Percentiles rank a stretch among this genome's conserved stretches.
phyloP scores from a whole-genome alignment of 2,888 invertebrate species.

The Drosophila infuscata region DNA sequence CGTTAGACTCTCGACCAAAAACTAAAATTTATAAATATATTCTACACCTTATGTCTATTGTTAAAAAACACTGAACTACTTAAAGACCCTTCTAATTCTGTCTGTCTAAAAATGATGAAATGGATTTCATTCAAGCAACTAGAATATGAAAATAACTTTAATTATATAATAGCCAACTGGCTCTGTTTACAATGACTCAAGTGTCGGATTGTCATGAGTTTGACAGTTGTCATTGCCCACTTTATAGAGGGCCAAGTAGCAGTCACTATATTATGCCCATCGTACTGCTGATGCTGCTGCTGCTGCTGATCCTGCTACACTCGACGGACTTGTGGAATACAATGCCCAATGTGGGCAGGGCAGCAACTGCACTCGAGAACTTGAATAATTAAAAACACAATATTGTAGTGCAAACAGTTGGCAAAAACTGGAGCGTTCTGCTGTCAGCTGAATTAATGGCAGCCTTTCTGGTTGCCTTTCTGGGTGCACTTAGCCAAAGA shows the following conservation, averaged over 20 bases:
- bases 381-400: conserved; percentile 74
- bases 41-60: not conserved
- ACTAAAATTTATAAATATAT: not conserved
- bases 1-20: not conserved
- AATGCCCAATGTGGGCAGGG: conserved; percentile 34
- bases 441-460: conserved; percentile 37
- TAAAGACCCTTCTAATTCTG: not conserved
- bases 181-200: conserved; percentile 14
- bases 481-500: conserved; percentile 68
- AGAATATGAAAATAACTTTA: conserved; percentile 5
- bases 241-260: conserved; percentile 37
- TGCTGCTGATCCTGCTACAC: conserved; percentile 11
- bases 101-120: conserved; percentile 1
- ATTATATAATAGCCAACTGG: conserved; percentile 26
- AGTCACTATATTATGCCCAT: conserved; percentile 57
- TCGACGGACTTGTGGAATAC: conserved; percentile 43
- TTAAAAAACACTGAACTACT: not conserved
- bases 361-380: conserved; percentile 50
- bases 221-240: conserved; percentile 64
- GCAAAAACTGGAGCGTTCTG: conserved; percentile 49
- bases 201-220: conserved; percentile 47
- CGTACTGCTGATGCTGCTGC: conserved; percentile 4
- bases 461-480: conserved; percentile 38
- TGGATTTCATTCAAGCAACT: conserved; percentile 12
- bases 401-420: conserved; percentile 70